Evolutionary conservation across 2,797 vertebrate species (phyloP).

Genomic region (Squalus acanthias): DNA sequence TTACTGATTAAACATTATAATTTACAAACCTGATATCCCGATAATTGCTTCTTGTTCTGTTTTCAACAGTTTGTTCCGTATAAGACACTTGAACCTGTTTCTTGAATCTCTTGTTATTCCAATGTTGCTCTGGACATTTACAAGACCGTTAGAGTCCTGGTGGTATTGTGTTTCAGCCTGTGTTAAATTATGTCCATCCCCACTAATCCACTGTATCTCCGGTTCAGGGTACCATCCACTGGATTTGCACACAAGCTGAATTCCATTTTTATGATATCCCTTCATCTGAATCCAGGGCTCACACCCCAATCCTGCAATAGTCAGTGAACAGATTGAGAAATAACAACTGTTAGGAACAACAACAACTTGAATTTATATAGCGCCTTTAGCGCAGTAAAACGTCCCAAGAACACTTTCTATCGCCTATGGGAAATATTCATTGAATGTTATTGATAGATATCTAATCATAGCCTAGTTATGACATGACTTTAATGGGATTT

Average conservation of each 20-base stretch:
- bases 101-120: neutral
- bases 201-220: neutral
- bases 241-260: neutral
- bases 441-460: too few relatives aligned
- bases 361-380: neutral
- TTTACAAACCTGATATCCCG: conserved; percentile 21
- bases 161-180: neutral
- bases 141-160: neutral
- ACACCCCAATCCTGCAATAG: neutral
- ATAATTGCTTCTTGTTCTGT: neutral
- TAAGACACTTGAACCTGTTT: neutral
- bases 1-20: neutral
- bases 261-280: neutral
- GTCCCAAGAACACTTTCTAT: neutral
- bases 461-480: neutral
- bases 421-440: neutral
- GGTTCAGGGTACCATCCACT: neutral
- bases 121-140: neutral
- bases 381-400: neutral
- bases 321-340: neutral
- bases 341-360: neutral
- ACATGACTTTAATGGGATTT: neutral
- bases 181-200: neutral
- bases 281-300: neutral
- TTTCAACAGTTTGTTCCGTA: neutral